Evolutionary conservation across 37 sponge, comb jelly and placozoan species (phyloP).

Genomic region (Ephydatia muelleri): DNA sequence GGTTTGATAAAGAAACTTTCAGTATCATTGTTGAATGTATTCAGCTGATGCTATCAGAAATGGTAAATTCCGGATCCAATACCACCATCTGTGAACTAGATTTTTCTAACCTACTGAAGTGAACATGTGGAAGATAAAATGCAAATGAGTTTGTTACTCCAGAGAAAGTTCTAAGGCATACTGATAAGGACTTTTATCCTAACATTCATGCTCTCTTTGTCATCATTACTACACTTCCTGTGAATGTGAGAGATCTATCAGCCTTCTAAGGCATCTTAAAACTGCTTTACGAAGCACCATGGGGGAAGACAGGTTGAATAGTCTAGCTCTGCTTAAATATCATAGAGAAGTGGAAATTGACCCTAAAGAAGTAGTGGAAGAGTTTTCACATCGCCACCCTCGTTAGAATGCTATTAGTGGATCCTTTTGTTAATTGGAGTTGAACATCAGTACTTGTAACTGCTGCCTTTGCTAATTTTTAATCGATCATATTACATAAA

Average conservation of each 20-base stretch:
- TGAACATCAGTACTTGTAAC: no score
- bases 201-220: conserved; percentile 47
- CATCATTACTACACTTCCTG: conserved; percentile 68
- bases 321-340: no score
- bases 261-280: conserved; percentile 43
- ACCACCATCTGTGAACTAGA: no score
- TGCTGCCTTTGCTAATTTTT: no score
- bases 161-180: conserved; percentile 26
- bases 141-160: conserved; percentile 21
- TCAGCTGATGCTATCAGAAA: conserved; percentile 33
- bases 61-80: neutral
- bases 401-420: no score
- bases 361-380: no score
- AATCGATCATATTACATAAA: no score
- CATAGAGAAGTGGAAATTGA: no score
- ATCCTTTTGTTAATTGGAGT: no score
- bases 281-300: neutral
- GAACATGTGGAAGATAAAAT: conserved; percentile 49
- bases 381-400: no score
- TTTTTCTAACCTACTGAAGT: conserved; percentile 27
- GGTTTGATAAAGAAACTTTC: conserved; percentile 33
- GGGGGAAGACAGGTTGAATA: no score
- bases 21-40: conserved; percentile 38
- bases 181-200: conserved; percentile 51
- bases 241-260: conserved; percentile 69